Base-by-base conservation (phyloP, 2,888 invertebrate species). In the Hedya salicella region DNA sequence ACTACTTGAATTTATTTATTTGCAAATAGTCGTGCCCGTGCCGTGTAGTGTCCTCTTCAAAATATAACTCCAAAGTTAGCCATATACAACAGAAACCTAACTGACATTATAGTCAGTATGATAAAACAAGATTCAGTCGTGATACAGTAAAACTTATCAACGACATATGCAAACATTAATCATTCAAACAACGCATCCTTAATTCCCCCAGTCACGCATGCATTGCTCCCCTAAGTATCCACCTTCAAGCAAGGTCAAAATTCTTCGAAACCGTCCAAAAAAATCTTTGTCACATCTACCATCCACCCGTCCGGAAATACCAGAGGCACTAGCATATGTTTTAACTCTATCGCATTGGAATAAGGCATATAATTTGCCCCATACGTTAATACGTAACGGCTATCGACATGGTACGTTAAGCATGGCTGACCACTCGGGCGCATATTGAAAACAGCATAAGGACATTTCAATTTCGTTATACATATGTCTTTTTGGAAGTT, bases 341-440 rank as follows among this genome's bases (percentile, higher is more conserved):
- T 14, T 1, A 17, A 8, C 63, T 56, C 19, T 56, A 49, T 49
- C 25, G 6, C 49, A n/a, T 49, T 17, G 49, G 2, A 46, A 66
- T 60, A 66, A 46, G 39, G 19, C 8, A 6, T 16, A 9, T 19
- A 16, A 25, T 77, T 76, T 76, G 77, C 68, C 74, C 73, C 74
- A 62, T 59, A 74, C 72, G 72, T 46, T 25, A 46, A 50, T 25
- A 52, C 52, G 68, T 69, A 69, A 69, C 69, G 68, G 69, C 65
- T 46, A 32, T 19, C 73, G 71, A 71, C 69, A 72, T 68, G 76
- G 72, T 67, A 62, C 71, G 73, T 71, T 70, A 70, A 73, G 73
- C 76, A 75, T 66, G 64, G 67, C 57, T 73, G 70, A 19, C 59
- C 69, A 54, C 67, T 50, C n/a, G 9, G 16, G 14, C 36, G n/a